phyloP scores from a whole-genome alignment of 2,888 invertebrate species.

The Helobdella robusta region DNA sequence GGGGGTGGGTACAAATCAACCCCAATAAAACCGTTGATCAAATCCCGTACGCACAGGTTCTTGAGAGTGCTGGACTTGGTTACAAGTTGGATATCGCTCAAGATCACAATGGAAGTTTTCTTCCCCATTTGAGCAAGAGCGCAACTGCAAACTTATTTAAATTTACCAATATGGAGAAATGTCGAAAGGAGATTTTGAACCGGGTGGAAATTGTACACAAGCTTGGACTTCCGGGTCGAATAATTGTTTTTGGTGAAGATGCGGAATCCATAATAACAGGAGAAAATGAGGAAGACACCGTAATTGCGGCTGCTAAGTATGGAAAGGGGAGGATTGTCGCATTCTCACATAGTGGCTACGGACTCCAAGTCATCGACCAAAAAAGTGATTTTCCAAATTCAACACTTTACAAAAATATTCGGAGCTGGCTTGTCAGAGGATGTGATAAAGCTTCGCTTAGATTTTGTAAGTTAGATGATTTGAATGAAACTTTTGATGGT shows the following conservation, averaged over 20 bases:
- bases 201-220: background rate
- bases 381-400: background rate
- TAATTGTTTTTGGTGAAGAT: constrained; percentile 19
- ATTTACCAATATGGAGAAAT: background rate
- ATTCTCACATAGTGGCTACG: constrained; percentile 28
- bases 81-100: too few relatives aligned
- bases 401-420: constrained; percentile 17
- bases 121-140: background rate
- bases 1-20: constrained; percentile 32
- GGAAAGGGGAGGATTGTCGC: constrained; percentile 29
- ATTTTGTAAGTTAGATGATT: background rate
- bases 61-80: constrained; percentile 17
- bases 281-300: constrained; percentile 23
- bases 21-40: constrained; percentile 24
- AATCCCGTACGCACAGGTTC: constrained; percentile 28
- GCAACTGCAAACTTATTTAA: background rate
- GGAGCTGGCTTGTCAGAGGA: constrained; percentile 14
- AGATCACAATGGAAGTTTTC: too few relatives aligned
- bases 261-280: constrained; percentile 21
- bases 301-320: constrained; percentile 21
- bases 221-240: constrained; percentile 17
- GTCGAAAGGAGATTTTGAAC: background rate
- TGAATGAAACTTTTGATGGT: background rate
- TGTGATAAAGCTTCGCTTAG: background rate
- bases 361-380: background rate